Conservation (phyloP, 2,113 vertebrate species). For the Antechinus stuartii region DNA sequence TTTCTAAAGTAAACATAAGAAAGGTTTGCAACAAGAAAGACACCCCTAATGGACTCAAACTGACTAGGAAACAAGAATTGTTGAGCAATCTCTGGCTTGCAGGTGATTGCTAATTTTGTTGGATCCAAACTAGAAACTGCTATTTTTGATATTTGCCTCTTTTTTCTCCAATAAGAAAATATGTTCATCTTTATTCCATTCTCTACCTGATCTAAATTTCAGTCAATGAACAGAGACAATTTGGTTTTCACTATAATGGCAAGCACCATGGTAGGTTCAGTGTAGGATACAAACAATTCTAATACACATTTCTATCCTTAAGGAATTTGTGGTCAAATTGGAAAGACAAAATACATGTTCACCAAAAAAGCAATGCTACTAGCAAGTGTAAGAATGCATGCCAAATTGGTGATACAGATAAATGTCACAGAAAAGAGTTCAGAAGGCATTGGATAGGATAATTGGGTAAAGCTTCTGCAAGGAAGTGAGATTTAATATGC, state of each 20-base stretch:
- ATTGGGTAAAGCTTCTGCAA: neutral
- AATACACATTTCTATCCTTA: slow-evolving; percentile 22
- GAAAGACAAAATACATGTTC: neutral
- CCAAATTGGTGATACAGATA: neutral
- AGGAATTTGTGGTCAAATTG: neutral
- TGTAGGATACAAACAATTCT: slow-evolving; percentile 3
- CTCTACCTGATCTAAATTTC: slow-evolving; percentile 38
- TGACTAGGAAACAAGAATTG: slow-evolving; percentile 51
- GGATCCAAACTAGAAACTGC: slow-evolving; percentile 66
- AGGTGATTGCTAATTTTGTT: slow-evolving; percentile 17
- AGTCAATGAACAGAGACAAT: slow-evolving; percentile 30
- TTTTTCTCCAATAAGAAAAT: slow-evolving; percentile 44
- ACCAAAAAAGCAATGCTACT: neutral
- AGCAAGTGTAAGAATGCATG: neutral
- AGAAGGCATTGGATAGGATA: neutral
- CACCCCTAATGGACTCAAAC: slow-evolving; percentile 73
- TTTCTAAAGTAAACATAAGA: slow-evolving; percentile 76
- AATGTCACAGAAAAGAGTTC: neutral
- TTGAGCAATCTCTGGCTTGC: slow-evolving; percentile 64
- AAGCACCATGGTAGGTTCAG: neutral
- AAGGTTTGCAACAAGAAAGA: slow-evolving; percentile 75
- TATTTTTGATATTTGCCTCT: slow-evolving; percentile 71
- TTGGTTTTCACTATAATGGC: slow-evolving; percentile 19
- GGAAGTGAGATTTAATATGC: neutral
- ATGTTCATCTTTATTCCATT: slow-evolving; percentile 45